phyloP scores from a whole-genome alignment of 2,797 vertebrate genomes.

The Phoeniculus purpureus region DNA sequence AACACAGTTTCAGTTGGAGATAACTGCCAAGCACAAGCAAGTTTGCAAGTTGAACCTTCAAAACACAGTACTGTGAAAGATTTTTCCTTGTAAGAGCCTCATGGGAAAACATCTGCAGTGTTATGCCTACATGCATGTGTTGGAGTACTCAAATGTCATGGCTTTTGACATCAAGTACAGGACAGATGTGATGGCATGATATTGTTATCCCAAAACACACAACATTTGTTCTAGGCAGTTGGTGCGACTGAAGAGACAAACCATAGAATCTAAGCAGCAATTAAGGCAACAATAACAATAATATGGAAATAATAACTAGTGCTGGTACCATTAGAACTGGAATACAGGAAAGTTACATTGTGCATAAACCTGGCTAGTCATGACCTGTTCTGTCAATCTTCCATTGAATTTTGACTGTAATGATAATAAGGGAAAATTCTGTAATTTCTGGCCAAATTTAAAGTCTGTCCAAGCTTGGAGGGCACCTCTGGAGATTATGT shows the following conservation, averaged over 20 bases:
- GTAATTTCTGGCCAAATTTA: not conserved
- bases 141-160: not conserved
- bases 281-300: conserved; percentile 1
- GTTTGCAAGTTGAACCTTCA: conserved; percentile 57
- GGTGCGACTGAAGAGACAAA: not conserved
- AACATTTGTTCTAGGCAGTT: conserved; percentile 14
- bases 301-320: not conserved
- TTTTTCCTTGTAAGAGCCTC: conserved; percentile 5
- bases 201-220: conserved; percentile 25
- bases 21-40: conserved; percentile 63
- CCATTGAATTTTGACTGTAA: not conserved
- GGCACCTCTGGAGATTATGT: not conserved
- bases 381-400: not conserved
- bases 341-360: not conserved
- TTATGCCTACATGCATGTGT: not conserved
- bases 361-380: not conserved
- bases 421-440: not conserved
- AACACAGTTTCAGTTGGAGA: conserved; percentile 61
- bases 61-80: conserved; percentile 22
- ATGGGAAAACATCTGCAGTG: not conserved
- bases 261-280: not conserved
- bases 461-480: not conserved
- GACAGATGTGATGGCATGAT: not conserved
- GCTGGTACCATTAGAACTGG: not conserved
- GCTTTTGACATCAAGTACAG: not conserved